Base-by-base conservation (phyloP, 2,888 invertebrate genomes). In the Orthonychiurus folsomi region DNA sequence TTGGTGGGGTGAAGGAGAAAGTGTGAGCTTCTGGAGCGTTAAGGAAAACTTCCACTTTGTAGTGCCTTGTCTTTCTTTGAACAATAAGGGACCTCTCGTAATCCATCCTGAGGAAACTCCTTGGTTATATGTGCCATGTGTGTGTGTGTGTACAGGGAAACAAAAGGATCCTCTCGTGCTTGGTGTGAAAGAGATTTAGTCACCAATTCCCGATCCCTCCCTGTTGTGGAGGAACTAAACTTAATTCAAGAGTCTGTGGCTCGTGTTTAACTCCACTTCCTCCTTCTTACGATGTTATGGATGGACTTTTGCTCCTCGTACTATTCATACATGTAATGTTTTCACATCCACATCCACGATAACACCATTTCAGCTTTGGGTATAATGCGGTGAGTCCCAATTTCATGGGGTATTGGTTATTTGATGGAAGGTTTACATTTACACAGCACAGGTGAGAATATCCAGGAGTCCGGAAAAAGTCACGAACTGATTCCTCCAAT, bases 201-300 rank as follows among this genome's bases (percentile, higher is more conserved):
- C 56, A 26, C 25, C 27, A 27, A 56, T 27, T 18, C 25, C 2
- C n/a, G n/a, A n/a, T n/a, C n/a, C n/a, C n/a, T n/a, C n/a, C n/a
- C n/a, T n/a, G n/a, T n/a, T n/a, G 27, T 27, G 27, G 28, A 56
- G 20, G 28, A 37, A 56, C 56, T 27, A 56, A 56, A 56, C 56
- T 56, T 56, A 56, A 56, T 56, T 56, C 56, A 55, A 55, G 55
- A 55, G 23, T 15, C 55, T 23, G 12, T 55, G 23, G 55, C 23
- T 24, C 55, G 20, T 55, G 55, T 55, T 25, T 55, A 20, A 55
- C 21, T 20, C 25, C 26, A 56, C 27, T 56, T 56, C 56, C 56
- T 2, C 20, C 20, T 25, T 28, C 20, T 12, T 23, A 23, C 55
- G 3, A 20, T 15, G 21, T 15, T 21, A 37, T 5, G 37, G 37